Evolutionary conservation across 2,113 vertebrate species (phyloP).

Genomic region (Sciurus niger): DNA sequence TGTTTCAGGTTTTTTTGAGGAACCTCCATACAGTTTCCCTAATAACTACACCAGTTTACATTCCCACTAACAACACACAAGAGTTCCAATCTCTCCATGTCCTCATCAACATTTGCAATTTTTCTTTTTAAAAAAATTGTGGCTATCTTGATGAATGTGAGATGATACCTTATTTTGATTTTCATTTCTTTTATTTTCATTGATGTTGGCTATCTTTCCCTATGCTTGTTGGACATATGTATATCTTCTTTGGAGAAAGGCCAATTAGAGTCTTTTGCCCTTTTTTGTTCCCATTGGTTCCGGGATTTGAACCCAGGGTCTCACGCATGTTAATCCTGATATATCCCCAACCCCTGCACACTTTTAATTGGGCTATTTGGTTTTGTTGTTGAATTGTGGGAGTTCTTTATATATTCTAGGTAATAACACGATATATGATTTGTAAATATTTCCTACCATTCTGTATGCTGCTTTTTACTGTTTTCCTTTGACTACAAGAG

Average conservation of each 20-base stretch:
- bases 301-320: too few species aligned
- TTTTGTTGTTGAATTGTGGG: not conserved
- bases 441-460: not conserved
- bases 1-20: too few species aligned
- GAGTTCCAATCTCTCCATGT: not conserved
- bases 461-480: not conserved
- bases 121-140: not conserved
- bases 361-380: not conserved
- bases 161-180: too few species aligned
- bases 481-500: not conserved
- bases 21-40: too few species aligned
- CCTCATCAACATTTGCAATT: not conserved
- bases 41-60: too few species aligned
- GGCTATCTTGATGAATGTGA: not conserved
- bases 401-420: not conserved
- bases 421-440: not conserved
- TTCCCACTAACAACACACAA: too few species aligned
- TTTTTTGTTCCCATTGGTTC: not conserved
- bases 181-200: too few species aligned
- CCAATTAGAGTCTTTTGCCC: not conserved
- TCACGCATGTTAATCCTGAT: not conserved
- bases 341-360: not conserved
- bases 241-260: not conserved
- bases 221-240: not conserved
- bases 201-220: not conserved